Evolutionary conservation across 1,140 invertebrate species (phyloP).

Genomic region (Neodiprion pinetum): DNA sequence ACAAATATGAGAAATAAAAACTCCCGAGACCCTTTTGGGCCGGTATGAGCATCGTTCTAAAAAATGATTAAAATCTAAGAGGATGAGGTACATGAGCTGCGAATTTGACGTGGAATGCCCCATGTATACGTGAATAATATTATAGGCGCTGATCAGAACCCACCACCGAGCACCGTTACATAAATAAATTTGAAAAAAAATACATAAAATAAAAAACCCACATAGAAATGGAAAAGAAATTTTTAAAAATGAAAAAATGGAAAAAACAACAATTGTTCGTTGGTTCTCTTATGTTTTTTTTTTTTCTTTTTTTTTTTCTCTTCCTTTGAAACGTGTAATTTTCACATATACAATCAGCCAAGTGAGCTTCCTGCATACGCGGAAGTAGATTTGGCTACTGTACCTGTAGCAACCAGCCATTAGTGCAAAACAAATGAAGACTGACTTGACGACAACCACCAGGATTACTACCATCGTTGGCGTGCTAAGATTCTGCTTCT

Average conservation of each 20-base stretch:
- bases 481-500: constrained; percentile 84
- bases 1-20: no score
- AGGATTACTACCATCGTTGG: constrained; percentile 90
- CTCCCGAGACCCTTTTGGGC: no score
- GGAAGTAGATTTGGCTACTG: constrained; percentile 57
- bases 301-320: constrained; percentile 14
- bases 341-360: constrained; percentile 2
- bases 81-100: no score
- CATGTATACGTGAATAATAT: no score
- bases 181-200: no score
- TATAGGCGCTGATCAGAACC: no score
- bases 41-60: no score
- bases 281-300: not conserved
- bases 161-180: no score
- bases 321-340: constrained; percentile 10
- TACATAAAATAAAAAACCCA: not conserved
- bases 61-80: no score
- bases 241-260: not conserved
- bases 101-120: no score
- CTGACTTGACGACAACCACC: constrained; percentile 87
- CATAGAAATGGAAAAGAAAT: not conserved
- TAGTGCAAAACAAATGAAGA: constrained; percentile 94
- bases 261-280: not conserved
- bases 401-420: constrained; percentile 97
- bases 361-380: constrained; percentile 27